Evolutionary conservation across 2,113 vertebrate species (phyloP).

Genomic region (Hyperopisus bebe): DNA sequence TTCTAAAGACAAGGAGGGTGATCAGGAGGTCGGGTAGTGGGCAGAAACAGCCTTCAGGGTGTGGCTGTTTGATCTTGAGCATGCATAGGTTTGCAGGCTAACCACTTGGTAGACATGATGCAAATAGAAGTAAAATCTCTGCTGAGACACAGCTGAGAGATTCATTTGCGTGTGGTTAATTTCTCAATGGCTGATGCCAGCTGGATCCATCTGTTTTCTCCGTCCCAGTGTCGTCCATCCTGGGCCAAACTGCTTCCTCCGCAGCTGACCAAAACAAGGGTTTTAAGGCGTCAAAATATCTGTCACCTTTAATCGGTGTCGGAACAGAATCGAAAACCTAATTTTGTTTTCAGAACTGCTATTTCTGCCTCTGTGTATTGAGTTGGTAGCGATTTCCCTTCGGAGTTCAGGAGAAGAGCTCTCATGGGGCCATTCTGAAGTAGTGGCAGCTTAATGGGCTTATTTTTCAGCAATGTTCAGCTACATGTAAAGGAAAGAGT

Average conservation of each 20-base stretch:
- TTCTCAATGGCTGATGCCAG: not conserved
- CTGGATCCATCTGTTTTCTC: not conserved
- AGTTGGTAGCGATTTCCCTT: not conserved
- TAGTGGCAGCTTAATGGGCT: not conserved
- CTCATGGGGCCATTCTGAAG: not conserved
- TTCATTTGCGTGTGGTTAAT: not conserved
- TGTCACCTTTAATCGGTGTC: not conserved
- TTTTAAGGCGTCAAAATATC: not conserved
- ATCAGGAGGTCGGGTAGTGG: not conserved
- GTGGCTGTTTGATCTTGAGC: not conserved
- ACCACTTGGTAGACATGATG: not conserved
- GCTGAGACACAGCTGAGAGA: not conserved
- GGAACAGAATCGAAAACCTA: not conserved
- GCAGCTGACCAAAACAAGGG: not conserved
- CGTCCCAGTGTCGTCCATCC: not conserved
- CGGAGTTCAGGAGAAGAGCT: not conserved
- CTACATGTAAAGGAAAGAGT: not conserved
- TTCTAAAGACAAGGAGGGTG: not conserved
- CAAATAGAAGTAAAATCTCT: not conserved
- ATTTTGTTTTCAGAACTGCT: not conserved
- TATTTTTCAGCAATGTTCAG: not conserved
- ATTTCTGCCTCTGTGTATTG: not conserved
- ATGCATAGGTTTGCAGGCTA: not conserved
- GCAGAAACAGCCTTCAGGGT: slow-evolving; percentile 17
- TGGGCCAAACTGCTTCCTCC: not conserved